Evolutionary conservation across 2,113 vertebrate species (phyloP).

Genomic region (Xenopus laevis): DNA sequence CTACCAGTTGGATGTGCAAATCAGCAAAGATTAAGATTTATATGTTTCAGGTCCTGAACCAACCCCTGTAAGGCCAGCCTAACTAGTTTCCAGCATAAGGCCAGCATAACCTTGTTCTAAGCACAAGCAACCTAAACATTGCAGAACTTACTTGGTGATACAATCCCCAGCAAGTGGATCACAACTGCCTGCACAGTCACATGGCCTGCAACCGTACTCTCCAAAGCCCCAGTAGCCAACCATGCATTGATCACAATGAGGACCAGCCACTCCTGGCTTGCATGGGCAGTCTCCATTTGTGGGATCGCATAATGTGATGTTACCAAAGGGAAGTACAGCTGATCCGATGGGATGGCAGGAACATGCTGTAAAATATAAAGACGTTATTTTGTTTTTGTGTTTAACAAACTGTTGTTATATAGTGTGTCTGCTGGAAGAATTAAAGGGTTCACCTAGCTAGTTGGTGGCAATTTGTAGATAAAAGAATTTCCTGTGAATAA

Average conservation of each 20-base stretch:
- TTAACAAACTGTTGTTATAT: too few relatives aligned
- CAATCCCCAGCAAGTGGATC: slow-evolving; percentile 88
- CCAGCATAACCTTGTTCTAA: too few relatives aligned
- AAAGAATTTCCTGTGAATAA: too few relatives aligned
- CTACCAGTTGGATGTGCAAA: too few relatives aligned
- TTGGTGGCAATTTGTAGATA: too few relatives aligned
- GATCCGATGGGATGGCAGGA: slow-evolving; percentile 85
- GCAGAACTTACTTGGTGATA: slow-evolving; percentile 68
- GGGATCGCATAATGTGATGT: slow-evolving; percentile 76
- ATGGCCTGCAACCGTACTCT: slow-evolving; percentile 84
- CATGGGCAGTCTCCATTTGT: slow-evolving; percentile 87
- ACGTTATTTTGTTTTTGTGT: not conserved
- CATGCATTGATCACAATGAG: slow-evolving; percentile 84
- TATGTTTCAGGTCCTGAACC: too few relatives aligned
- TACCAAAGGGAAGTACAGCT: slow-evolving; percentile 65
- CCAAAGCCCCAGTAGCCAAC: slow-evolving; percentile 94
- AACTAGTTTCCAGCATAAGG: too few relatives aligned
- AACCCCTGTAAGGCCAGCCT: too few relatives aligned
- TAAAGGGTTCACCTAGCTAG: too few relatives aligned
- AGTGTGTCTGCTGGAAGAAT: too few relatives aligned
- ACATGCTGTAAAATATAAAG: slow-evolving; percentile 69
- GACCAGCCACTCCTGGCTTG: slow-evolving; percentile 87
- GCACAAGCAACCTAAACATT: too few relatives aligned
- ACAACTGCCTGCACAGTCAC: slow-evolving; percentile 85
- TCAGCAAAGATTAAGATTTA: too few relatives aligned